Percentiles rank a stretch among this genome's conserved stretches.
Evolutionary conservation across 92 coral and sea anemone species (phyloP).

Genomic region (Phenganax stokvisi): DNA sequence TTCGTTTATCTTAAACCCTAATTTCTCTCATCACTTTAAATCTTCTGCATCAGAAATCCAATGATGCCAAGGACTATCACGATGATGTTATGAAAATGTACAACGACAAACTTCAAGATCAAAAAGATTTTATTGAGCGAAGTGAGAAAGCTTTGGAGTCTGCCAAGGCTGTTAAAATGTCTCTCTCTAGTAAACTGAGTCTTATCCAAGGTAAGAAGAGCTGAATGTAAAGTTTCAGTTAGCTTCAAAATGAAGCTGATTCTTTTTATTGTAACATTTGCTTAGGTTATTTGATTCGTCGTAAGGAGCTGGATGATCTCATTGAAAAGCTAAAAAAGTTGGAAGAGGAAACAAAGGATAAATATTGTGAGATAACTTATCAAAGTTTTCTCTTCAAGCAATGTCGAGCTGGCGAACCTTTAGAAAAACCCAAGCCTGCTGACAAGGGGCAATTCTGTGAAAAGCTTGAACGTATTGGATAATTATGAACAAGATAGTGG

Average conservation of each 20-base stretch:
- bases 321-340: slow-evolving; percentile 47
- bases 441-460: too few relatives aligned
- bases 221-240: background rate
- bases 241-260: background rate
- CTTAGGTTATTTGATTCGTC: background rate
- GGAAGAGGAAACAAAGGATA: slow-evolving; percentile 41
- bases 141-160: slow-evolving; percentile 41
- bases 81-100: slow-evolving; percentile 53
- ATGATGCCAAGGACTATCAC: slow-evolving; percentile 43
- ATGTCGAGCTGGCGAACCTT: too few relatives aligned
- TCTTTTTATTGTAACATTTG: background rate
- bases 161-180: slow-evolving; percentile 28
- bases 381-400: background rate
- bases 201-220: slow-evolving; percentile 52
- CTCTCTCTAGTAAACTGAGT: slow-evolving; percentile 45
- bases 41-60: slow-evolving; percentile 56
- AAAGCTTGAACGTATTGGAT: too few relatives aligned
- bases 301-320: slow-evolving; percentile 50
- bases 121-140: slow-evolving; percentile 52
- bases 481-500: too few relatives aligned
- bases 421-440: too few relatives aligned
- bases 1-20: too few relatives aligned
- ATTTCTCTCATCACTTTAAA: background rate
- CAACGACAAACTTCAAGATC: slow-evolving; percentile 43
- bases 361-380: slow-evolving; percentile 13